A percentile compares a stretch with the other conserved stretches of the same genome.
These are phyloP conservation scores for Ancistrus triradiatus DNA, from an alignment of 2,113 vertebrate species.

Conservation along the genomic window DNA sequence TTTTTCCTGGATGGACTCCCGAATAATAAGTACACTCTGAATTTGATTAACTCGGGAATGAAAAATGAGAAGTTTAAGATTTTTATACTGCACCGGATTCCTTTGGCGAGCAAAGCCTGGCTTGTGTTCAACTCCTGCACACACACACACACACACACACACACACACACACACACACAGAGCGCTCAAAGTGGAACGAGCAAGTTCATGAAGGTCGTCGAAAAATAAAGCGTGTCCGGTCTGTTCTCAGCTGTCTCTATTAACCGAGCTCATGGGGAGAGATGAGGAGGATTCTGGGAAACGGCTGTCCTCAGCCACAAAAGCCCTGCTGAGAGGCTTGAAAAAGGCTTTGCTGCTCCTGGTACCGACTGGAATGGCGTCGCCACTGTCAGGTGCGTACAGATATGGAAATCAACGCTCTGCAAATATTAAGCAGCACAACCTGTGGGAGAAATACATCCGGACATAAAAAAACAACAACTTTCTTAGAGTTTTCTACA, in stretches of 20 bases:
- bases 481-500: no score
- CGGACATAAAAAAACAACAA: no score
- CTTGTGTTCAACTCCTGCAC: not conserved
- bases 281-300: constrained; percentile 31
- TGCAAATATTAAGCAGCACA: not conserved
- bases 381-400: not conserved
- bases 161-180: not conserved
- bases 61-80: not conserved
- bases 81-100: not conserved
- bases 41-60: not conserved
- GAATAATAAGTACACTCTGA: not conserved
- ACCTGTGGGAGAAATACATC: no score
- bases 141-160: constrained; percentile 5
- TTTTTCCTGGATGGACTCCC: no score
- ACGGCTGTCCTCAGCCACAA: constrained; percentile 6
- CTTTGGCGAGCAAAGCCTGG: no score
- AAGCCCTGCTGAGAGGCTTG: not conserved
- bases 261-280: not conserved
- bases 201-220: not conserved
- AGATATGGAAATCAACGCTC: not conserved
- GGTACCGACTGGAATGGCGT: not conserved
- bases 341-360: not conserved
- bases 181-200: not conserved
- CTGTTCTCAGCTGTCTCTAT: not conserved
- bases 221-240: not conserved